Evolutionary conservation across 1,140 invertebrate species (phyloP), one percentile per base, ranked within the genome.

Genomic region (Drosophila hydei): DNA sequence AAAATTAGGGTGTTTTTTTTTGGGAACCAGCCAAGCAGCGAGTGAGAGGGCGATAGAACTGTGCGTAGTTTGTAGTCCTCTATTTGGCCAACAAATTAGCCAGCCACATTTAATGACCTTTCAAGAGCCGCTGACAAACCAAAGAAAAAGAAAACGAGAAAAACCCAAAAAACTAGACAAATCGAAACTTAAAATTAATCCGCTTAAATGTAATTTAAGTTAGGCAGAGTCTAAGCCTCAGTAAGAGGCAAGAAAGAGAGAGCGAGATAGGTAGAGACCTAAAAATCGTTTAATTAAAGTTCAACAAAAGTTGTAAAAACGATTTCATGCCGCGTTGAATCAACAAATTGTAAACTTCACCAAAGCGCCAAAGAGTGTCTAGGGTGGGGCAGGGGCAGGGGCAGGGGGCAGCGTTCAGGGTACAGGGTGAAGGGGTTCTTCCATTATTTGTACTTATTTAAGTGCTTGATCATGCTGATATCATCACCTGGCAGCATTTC

Each of bases 401-500:
- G 30, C 21, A n/a, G 27, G 16, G 12, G 12, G 23, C 14, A 18
- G 7, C 12, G n/a, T n/a, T n/a, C n/a, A n/a, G 18, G 33, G 16
- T 16, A 18, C 38, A 7, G 0, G 12, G 12, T 3, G 16, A n/a
- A 18, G 30, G 56, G 47, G 16, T 30, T 19, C 30, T n/a, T 50
- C 48, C 79, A 79, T 87, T 80, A 88, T 88, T 88, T 88, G 83
- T 88, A 88, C 83, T 87, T 87, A 83, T 62, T 83, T 89, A 88
- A 88, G 83, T 88, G 84, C 84, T 83, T 79, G 83, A 88, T 88
- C 83, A 88, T 88, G 83, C 83, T 88, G 83, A 88, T 88, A 88
- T 88, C 83, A 88, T 88, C 83, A 88, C 83, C 83, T 88, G 74
- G 83, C 63, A 67, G 72, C 74, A 87, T 80, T 69, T 85, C 77